Evolutionary conservation across 30 jellyfish, hydroid and myxozoan species (phyloP).

Genomic region (Hydra vulgaris): DNA sequence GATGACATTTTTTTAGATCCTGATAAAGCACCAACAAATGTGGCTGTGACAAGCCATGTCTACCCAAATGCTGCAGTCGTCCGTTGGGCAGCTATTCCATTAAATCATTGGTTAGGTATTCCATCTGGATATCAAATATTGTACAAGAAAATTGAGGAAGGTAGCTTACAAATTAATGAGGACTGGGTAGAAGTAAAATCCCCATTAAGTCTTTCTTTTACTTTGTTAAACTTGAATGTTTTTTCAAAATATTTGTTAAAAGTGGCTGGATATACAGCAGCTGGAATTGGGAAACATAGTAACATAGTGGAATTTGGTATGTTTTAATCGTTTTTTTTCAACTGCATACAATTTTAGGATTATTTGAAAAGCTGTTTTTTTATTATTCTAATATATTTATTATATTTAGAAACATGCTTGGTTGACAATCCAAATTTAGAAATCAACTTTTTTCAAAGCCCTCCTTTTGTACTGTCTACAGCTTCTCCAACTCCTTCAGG

Average conservation of each 20-base stretch:
- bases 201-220: not conserved
- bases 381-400: no score
- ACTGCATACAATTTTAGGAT: no score
- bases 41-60: not conserved
- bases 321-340: no score
- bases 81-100: not conserved
- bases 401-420: not conserved
- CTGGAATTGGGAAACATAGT: not conserved
- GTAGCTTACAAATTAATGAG: not conserved
- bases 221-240: not conserved
- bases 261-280: not conserved
- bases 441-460: not conserved
- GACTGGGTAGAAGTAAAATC: not conserved
- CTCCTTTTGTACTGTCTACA: not conserved
- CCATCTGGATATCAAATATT: not conserved
- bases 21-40: not conserved
- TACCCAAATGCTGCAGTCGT: not conserved
- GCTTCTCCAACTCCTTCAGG: not conserved
- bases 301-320: not conserved
- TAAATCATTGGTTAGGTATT: not conserved
- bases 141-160: not conserved
- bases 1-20: not conserved
- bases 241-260: not conserved
- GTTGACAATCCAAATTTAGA: not conserved
- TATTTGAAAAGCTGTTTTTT: no score